Percentiles rank a stretch among this genome's conserved stretches.
Evolutionary conservation across 2,113 vertebrate genomes (phyloP).

Genomic region (Pygoscelis antarcticus): DNA sequence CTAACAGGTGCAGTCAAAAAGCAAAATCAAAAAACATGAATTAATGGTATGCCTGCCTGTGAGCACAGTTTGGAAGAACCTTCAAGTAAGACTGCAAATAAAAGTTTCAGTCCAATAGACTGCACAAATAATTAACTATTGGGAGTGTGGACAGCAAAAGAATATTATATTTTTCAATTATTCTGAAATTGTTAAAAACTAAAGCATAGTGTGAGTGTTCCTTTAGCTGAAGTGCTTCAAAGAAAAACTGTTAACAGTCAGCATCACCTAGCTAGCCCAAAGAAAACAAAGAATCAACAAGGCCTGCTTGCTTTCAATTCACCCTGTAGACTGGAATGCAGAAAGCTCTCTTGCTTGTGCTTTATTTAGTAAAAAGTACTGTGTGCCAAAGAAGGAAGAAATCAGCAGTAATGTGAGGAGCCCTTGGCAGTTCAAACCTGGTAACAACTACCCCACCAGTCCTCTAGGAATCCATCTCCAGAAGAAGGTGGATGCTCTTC

Average conservation of each 20-base stretch:
- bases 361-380: neutral
- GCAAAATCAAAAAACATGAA: neutral
- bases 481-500: neutral
- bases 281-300: neutral
- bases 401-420: neutral
- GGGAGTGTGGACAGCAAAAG: neutral
- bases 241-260: neutral
- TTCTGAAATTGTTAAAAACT: neutral
- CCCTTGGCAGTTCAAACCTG: neutral
- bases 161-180: neutral
- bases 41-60: neutral
- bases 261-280: neutral
- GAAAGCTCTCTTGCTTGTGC: neutral
- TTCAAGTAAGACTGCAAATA: neutral
- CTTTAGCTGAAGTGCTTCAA: neutral
- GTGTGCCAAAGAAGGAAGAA: neutral
- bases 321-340: rapidly evolving
- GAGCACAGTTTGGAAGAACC: neutral
- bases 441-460: neutral
- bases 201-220: neutral
- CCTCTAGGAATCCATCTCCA: neutral
- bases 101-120: neutral
- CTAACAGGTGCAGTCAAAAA: neutral
- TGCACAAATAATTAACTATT: neutral
- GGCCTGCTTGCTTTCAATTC: neutral